Evolutionary conservation across 2,113 vertebrate species (phyloP), one percentile per base, ranked within the genome.

Genomic region (Phalacrocorax brasilianus): DNA sequence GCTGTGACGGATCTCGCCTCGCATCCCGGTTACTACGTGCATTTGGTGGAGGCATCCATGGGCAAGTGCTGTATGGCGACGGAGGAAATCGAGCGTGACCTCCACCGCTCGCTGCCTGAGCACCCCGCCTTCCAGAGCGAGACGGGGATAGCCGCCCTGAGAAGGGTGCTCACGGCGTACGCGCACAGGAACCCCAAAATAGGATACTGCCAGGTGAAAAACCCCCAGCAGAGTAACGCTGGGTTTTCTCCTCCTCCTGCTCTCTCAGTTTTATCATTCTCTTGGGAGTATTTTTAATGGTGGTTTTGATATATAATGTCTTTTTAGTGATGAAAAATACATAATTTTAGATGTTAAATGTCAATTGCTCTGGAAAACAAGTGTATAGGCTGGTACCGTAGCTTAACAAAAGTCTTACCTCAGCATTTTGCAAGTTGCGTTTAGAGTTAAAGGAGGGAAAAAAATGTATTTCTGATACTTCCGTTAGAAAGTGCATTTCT

Each of bases 71-170:
- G 97, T 91, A 97, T 99, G 96, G 99, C 98, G 2, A 99, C 98
- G 0, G 99, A 99, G 93, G 99, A 99, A 98, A 99, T 99, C 0
- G 99, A 99, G 94, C 97, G 99, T 0, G 99, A 99, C 96, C 98
- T 99, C 58, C 99, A 99, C 95, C 99, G 99, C 67, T 99, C 99
- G 0, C 98, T 99, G 44, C 99, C 99, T 0, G 99, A 99, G 95
- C 99, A 99, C 73, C 99, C 99, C 0, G 99, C 99, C 77, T 99
- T 99, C 98, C 99, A 99, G 94, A 99, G 98, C 9, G 98, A 99
- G 89, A 98, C 98, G 0, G 99, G 99, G 5, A 99, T 99, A 1
- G 98, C 99, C 0, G 99, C 99, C 0, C 97, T 99, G 26, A 94
- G 99, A 14, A 98, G 99, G 10, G 99, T 99, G 47, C 98, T 99